Evolutionary conservation across 2,797 vertebrate species (phyloP).

Genomic region (Neomorphus geoffroyi): DNA sequence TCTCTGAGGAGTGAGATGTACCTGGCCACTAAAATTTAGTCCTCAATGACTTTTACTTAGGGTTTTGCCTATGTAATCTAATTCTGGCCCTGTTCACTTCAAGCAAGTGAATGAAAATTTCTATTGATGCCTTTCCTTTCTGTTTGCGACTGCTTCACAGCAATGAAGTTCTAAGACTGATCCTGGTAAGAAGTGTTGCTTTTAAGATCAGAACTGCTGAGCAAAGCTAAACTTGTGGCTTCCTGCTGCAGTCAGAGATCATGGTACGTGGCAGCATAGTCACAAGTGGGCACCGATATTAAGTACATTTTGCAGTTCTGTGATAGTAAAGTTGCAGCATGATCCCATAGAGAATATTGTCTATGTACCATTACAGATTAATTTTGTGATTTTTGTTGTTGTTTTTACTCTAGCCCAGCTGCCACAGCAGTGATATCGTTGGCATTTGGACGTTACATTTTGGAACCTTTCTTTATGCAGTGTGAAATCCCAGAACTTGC

Average conservation of each 20-base stretch:
- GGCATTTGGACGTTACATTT: slow-evolving; percentile 93
- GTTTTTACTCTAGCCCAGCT: slow-evolving; percentile 83
- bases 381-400: slow-evolving; percentile 6
- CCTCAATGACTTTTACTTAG: neutral
- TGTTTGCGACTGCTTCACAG: neutral
- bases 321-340: neutral
- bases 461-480: slow-evolving; percentile 95
- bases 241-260: neutral
- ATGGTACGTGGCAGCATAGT: rapidly evolving
- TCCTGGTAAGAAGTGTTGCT: neutral
- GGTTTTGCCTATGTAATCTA: neutral
- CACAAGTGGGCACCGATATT: neutral
- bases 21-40: neutral
- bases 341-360: neutral
- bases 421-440: slow-evolving; percentile 91
- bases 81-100: neutral
- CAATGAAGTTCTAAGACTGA: neutral
- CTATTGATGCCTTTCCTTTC: neutral
- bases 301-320: neutral
- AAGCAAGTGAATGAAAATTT: neutral
- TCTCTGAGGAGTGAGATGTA: neutral
- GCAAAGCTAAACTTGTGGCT: neutral
- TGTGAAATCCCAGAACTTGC: slow-evolving; percentile 89
- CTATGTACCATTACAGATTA: neutral
- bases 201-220: neutral